Conservation (phyloP, 2,888 invertebrate genomes). For the Cantharis nigra region DNA sequence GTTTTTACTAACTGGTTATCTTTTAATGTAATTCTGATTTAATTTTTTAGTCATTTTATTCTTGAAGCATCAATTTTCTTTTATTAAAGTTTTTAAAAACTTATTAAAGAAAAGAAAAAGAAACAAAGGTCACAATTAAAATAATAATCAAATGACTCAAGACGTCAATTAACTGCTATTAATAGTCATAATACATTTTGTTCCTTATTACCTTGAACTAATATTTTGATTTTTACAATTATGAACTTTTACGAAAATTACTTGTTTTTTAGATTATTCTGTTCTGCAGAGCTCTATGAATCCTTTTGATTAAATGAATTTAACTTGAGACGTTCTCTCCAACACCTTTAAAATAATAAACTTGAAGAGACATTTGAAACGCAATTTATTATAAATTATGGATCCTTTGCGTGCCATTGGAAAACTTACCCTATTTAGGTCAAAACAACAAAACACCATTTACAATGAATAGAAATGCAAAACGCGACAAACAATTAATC, state of each 20-base stretch:
- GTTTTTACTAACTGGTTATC: too few species aligned
- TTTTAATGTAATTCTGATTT: too few species aligned
- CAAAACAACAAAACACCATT: neutral
- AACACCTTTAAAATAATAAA: neutral
- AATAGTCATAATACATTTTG: neutral
- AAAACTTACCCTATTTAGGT: neutral
- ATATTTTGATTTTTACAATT: neutral
- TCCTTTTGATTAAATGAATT: neutral
- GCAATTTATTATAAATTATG: constrained; percentile 2
- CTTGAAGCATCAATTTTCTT: too few species aligned
- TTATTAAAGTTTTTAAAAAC: too few species aligned
- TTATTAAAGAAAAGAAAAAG: too few species aligned
- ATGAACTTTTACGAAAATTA: neutral
- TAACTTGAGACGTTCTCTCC: neutral
- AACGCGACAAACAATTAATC: neutral
- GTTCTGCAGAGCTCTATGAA: neutral
- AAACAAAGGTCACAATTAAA: too few species aligned
- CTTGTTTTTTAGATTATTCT: neutral
- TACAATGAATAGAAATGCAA: neutral
- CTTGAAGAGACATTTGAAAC: neutral
- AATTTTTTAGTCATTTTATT: too few species aligned
- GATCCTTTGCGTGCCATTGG: neutral
- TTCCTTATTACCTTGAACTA: neutral
- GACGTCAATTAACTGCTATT: neutral
- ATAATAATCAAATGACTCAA: too few species aligned